Conservation (phyloP, 2,888 invertebrate genomes). For the Pelosia muscerda region DNA sequence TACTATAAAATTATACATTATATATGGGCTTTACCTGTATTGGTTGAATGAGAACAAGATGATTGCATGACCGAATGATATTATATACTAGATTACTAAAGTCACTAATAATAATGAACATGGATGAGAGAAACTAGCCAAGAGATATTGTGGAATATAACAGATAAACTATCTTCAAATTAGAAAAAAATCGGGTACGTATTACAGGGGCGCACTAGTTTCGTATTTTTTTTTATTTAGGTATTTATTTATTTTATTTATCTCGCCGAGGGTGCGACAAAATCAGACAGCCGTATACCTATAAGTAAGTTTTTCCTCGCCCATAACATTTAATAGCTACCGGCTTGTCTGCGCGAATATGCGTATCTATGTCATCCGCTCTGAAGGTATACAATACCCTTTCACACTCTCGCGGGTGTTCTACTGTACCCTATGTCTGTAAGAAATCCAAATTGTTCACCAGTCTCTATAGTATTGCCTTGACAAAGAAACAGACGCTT, state of each 20-base stretch:
- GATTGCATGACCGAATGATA: not conserved
- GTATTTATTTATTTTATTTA: too few species aligned
- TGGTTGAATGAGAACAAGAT: conserved; percentile 21
- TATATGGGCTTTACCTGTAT: conserved; percentile 38
- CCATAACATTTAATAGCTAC: not conserved
- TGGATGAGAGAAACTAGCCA: not conserved
- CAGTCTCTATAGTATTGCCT: not conserved
- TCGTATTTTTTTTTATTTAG: too few species aligned
- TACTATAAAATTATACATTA: conserved; percentile 50
- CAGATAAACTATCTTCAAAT: not conserved
- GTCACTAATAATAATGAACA: not conserved
- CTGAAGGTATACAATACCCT: not conserved
- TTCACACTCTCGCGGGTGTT: not conserved
- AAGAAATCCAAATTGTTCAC: not conserved
- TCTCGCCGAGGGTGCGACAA: not conserved
- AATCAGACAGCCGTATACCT: not conserved
- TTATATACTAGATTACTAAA: conserved; percentile 8
- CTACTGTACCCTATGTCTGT: not conserved
- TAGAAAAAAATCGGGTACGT: not conserved
- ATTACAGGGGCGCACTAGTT: not conserved
- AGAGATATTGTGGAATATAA: not conserved
- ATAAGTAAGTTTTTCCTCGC: not conserved
- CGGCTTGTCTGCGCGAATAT: not conserved
- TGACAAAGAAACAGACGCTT: not conserved
- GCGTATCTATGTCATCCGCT: not conserved